Evolutionary conservation across 2,113 vertebrate genomes (phyloP).

Genomic region (Grantiella picta): DNA sequence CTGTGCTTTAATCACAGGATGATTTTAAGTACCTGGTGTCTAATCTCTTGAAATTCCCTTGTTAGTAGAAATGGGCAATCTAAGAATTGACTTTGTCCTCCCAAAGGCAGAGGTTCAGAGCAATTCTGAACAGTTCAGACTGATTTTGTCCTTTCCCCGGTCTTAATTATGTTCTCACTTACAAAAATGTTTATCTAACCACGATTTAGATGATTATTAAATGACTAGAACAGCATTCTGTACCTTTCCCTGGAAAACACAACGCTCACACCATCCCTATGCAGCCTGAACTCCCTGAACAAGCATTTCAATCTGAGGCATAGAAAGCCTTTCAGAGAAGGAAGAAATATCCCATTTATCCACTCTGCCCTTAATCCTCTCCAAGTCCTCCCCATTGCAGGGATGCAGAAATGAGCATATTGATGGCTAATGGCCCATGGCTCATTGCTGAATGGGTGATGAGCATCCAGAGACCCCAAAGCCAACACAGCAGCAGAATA

Average conservation of each 20-base stretch:
- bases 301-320: not conserved
- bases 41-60: not conserved
- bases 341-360: not conserved
- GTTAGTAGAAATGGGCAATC: not conserved
- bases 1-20: not conserved
- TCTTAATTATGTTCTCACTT: not conserved
- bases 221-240: not conserved
- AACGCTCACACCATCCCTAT: not conserved
- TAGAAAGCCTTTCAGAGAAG: not conserved
- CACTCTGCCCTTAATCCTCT: not conserved
- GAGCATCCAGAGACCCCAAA: not conserved
- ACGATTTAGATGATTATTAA: not conserved
- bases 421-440: not conserved
- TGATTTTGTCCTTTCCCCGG: not conserved
- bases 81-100: not conserved
- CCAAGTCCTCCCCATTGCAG: not conserved
- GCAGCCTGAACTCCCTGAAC: not conserved
- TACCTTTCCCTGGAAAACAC: not conserved
- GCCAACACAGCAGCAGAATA: not conserved
- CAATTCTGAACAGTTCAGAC: not conserved
- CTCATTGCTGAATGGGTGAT: not conserved
- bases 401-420: not conserved
- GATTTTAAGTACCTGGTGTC: not conserved
- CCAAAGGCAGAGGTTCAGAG: not conserved
- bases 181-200: rapidly evolving